Conservation (phyloP, 1,140 invertebrate species). For the Cotesia chilonis region DNA sequence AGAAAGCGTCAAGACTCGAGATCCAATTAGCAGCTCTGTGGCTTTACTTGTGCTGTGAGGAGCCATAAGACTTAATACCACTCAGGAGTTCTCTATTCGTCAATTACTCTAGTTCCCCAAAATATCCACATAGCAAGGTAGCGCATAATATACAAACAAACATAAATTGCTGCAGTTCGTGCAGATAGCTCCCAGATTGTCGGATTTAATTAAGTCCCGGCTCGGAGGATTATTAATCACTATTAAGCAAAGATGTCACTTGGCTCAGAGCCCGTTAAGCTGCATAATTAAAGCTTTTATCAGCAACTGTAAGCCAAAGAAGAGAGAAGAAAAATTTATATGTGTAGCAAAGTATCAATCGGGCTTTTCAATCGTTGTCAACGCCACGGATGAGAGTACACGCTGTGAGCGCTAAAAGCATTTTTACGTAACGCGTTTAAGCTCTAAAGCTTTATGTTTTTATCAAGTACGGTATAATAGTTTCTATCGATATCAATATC, state of each 20-base stretch:
- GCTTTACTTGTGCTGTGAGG: background rate
- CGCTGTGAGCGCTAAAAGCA: conserved; percentile 62
- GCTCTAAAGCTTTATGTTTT: conserved; percentile 10
- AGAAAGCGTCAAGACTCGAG: background rate
- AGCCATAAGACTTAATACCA: background rate
- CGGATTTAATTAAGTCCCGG: conserved; percentile 48
- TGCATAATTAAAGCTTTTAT: background rate
- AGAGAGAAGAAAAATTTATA: conserved; percentile 5
- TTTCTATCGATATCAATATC: conserved; percentile 39
- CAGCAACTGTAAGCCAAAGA: background rate
- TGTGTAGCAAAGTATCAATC: conserved; percentile 6
- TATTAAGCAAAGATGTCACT: conserved; percentile 58
- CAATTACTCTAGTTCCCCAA: background rate
- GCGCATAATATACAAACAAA: background rate
- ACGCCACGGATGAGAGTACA: conserved; percentile 41
- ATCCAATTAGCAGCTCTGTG: conserved; percentile 13
- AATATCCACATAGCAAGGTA: background rate
- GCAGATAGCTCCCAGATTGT: conserved; percentile 34
- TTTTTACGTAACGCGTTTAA: conserved; percentile 61
- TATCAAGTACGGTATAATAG: conserved; percentile 47
- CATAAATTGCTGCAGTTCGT: conserved; percentile 30
- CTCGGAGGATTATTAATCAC: conserved; percentile 47
- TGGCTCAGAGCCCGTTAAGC: conserved; percentile 39
- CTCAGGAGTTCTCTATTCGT: background rate
- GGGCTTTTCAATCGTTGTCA: conserved; percentile 24